Conservation (phyloP, 2,797 vertebrate species). For the Neoniphon sammara region DNA sequence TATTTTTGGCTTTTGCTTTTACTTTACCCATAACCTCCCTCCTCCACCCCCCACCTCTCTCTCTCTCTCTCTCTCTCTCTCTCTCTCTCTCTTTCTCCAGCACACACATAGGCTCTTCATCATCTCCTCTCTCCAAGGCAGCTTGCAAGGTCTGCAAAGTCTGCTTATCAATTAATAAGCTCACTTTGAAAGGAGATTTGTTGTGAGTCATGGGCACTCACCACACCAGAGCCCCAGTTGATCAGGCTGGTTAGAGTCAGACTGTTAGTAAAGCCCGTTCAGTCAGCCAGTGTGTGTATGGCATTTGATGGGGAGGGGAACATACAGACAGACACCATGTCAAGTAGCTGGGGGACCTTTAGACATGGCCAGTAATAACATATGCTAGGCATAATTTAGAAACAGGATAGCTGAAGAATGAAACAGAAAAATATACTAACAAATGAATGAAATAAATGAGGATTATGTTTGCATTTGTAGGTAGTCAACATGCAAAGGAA, state of each 20-base stretch:
- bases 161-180: slow-evolving; percentile 64
- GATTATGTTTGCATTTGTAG: too few species aligned
- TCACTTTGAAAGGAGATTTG: slow-evolving; percentile 65
- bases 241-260: slow-evolving; percentile 42
- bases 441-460: too few species aligned
- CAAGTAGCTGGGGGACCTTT: slow-evolving; percentile 2
- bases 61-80: not conserved
- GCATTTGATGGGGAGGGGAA: slow-evolving; percentile 17
- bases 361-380: not conserved
- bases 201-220: slow-evolving; percentile 47
- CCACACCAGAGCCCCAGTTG: slow-evolving; percentile 34
- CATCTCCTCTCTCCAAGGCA: slow-evolving; percentile 3
- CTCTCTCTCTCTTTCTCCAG: slow-evolving; percentile 1
- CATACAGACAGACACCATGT: slow-evolving; percentile 10
- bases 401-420: not conserved
- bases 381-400: not conserved
- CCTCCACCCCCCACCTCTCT: not conserved
- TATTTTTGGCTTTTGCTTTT: slow-evolving; percentile 14
- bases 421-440: too few species aligned
- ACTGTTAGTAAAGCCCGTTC: slow-evolving; percentile 31
- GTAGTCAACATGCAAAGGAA: too few species aligned
- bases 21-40: not conserved
- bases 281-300: slow-evolving; percentile 23
- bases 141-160: slow-evolving; percentile 32
- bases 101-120: not conserved